These are phyloP conservation scores for Felis chaus DNA, from an alignment of 2,113 vertebrate genomes.

Conservation along the genomic window DNA sequence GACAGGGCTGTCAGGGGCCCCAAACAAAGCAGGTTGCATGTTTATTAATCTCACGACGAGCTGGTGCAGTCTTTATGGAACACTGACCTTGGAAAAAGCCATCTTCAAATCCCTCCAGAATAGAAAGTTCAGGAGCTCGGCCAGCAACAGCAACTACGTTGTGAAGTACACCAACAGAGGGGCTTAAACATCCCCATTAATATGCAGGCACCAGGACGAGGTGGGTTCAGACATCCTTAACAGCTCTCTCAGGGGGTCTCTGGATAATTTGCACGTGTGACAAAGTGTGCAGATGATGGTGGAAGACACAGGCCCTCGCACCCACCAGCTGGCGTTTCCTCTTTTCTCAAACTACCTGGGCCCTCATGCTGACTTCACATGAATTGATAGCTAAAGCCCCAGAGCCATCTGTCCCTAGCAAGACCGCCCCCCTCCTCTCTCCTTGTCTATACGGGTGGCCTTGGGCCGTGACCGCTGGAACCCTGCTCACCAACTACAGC, in stretches of 20 bases:
- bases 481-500: not conserved
- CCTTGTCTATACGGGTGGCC: not conserved
- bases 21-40: not conserved
- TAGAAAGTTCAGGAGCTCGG: not conserved
- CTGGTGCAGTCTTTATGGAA: not conserved
- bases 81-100: constrained; percentile 6
- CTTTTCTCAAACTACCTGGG: not conserved
- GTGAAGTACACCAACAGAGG: not conserved
- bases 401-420: constrained; percentile 4
- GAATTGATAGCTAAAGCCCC: not conserved
- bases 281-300: not conserved
- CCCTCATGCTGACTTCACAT: not conserved
- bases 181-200: not conserved
- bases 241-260: not conserved
- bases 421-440: not conserved
- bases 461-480: not conserved
- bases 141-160: not conserved
- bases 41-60: not conserved
- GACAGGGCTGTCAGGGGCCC: not conserved
- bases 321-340: not conserved
- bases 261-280: not conserved
- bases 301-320: not conserved
- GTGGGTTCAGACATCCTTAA: not conserved
- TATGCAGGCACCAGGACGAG: not conserved
- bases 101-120: constrained; percentile 16